phyloP scores from a whole-genome alignment of 2,113 vertebrate genomes.

The Rhinichthys klamathensis region DNA sequence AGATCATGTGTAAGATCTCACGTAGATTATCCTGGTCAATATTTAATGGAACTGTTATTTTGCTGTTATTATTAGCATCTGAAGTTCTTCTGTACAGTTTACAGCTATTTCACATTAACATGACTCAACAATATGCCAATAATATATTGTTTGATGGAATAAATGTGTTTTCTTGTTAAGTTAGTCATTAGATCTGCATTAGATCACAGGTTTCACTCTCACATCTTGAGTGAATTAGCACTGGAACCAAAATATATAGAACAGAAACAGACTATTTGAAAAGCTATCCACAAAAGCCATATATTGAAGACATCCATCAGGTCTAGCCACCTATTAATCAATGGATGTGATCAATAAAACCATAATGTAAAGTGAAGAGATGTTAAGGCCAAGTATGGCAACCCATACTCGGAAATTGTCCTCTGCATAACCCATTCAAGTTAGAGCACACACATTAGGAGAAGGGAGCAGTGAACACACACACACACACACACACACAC shows the following conservation, averaged over 20 bases:
- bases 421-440: no score
- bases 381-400: not conserved
- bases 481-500: no score
- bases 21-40: no score
- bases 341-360: not conserved
- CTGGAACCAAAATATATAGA: not conserved
- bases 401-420: no score
- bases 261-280: not conserved
- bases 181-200: conserved; percentile 22
- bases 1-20: no score
- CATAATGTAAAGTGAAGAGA: not conserved
- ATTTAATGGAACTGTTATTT: not conserved
- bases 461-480: no score
- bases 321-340: not conserved
- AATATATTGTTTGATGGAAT: conserved; percentile 9
- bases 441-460: no score
- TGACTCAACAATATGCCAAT: conserved; percentile 14
- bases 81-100: not conserved
- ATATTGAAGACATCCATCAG: not conserved
- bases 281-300: not conserved
- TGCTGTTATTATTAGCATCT: not conserved
- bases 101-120: not conserved
- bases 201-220: conserved; percentile 14
- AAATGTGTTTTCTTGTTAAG: conserved; percentile 24
- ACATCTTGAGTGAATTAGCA: conserved; percentile 15